Base-by-base conservation (phyloP, 2,888 invertebrate genomes). In the Yponomeuta malinellus region DNA sequence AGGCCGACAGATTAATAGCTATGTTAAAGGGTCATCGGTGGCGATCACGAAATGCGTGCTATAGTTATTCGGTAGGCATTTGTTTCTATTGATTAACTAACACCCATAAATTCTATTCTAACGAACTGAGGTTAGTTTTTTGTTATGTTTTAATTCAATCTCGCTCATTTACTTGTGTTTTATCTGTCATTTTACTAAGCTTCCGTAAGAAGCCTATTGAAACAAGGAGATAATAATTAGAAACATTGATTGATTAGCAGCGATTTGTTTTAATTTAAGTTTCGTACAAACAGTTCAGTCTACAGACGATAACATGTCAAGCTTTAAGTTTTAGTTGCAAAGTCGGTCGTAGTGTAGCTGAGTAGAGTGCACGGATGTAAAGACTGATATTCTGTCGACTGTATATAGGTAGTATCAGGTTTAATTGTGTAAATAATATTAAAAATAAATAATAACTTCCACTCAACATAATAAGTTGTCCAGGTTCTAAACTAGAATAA, bases 41-140 rank as follows among this genome's bases (percentile, higher is more conserved):
- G 79, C 76, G 73, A 78, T 82, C 83, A 85, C 81, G 84, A 80
- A 77, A 76, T 82, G 83, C 83, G 84, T 85, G 83, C 77, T 76
- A 74, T 75, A 82, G 75, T 81, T 80, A 83, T 87, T 83, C 78
- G 78, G 78, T 78, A 79, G 77, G 76, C 75, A 78, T 78, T 79
- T 76, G 75, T 78, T 78, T 66, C 31, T 8, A 64, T 31, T 9
- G 65, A 65, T 65, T 65, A 33, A 65, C 65, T n/a, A 31, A 31
- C 52, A 15, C 12, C 33, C 65, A 65, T 65, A 59, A 59, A 65
- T 63, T 65, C 33, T 65, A 65, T 15, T 65, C 33, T 43, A 12
- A 31, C 29, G 10, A 65, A 12, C 65, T 65, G 4, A 29, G 31
- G 65, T 29, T 33, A 29, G 8, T 6, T 65, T 12, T 64, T 12